These are phyloP conservation scores for Dendrolimus houi DNA, from an alignment of 2,888 invertebrate species.

Conservation along the genomic window DNA sequence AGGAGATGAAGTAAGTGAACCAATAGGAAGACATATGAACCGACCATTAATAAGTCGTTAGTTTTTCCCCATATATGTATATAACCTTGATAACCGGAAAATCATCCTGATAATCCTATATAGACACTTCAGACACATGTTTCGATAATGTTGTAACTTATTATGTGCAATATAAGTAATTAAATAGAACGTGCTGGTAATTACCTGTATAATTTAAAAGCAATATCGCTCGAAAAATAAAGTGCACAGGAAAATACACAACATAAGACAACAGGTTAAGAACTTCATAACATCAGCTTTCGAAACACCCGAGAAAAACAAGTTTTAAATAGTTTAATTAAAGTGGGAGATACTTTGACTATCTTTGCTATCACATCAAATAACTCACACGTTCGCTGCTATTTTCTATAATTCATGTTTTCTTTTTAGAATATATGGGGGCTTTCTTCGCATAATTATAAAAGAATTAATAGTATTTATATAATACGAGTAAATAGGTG, in stretches of 20 bases:
- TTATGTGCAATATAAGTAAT: too few species aligned
- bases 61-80: too few species aligned
- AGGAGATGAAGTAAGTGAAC: too few species aligned
- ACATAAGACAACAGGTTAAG: conserved; percentile 31
- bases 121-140: too few species aligned
- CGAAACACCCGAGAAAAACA: conserved; percentile 38
- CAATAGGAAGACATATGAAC: too few species aligned
- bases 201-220: neutral
- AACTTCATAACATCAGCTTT: conserved; percentile 48
- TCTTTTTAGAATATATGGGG: neutral
- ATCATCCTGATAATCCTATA: too few species aligned
- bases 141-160: too few species aligned
- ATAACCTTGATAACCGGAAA: too few species aligned
- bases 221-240: neutral
- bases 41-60: too few species aligned
- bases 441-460: too few species aligned
- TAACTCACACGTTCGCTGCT: neutral
- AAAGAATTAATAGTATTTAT: too few species aligned
- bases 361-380: neutral
- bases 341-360: neutral
- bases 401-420: neutral
- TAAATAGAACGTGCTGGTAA: neutral
- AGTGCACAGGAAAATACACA: neutral
- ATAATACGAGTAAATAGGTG: too few species aligned
- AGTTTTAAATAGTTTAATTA: conserved; percentile 14